Base-by-base conservation (phyloP, 1,140 invertebrate genomes). In the Alviniconcha marisindica region DNA sequence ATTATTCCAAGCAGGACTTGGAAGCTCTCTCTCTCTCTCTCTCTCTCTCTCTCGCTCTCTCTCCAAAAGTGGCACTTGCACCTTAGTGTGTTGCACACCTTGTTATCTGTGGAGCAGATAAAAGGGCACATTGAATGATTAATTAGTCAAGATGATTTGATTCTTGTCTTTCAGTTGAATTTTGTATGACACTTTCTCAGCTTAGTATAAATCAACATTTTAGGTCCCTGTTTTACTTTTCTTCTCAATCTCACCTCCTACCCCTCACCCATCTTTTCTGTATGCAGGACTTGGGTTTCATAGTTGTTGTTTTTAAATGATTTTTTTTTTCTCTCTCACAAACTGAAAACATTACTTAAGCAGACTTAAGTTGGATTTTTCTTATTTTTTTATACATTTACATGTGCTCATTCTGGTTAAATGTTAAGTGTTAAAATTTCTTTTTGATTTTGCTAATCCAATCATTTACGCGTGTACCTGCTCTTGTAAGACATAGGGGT, bases 1-100 rank as follows among this genome's bases (percentile, higher is more conserved):
- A n/a, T 63, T 14, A 63, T 76, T 51, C 73, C 73, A 54, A 76
- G 73, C 73, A 48, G 73, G 73, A 51, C 73, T 76, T 76, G 73
- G 73, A 76, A 74, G 15, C 1, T 31, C 24, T 40, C 36, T 40
- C 31, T 71, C 36, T 71, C 40, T 24, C 4, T 42, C 38, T 42
- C 71, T 42, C 2, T n/a, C 18, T 21, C 18, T 14, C 24, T 24
- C 38, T 40, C 18, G 2, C 38, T 40, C 21, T 5, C 28, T 63
- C 21, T 63, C 21, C 7, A 31, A 63, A 12, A 12, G 60, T 63
- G 60, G 24, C 7, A 31, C 21, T 5, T 76, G 21, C 3, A 28
- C 15, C 7, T 76, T 18, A 28, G 4, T 51, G 73, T 54, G 7
- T 48, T 76, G 42, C 42, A 51, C 44, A 51, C 44, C 38, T 48